Evolutionary conservation across 2,888 invertebrate species (phyloP), one percentile per base, ranked within the genome.

Genomic region (Peribatodes rhomboidaria): DNA sequence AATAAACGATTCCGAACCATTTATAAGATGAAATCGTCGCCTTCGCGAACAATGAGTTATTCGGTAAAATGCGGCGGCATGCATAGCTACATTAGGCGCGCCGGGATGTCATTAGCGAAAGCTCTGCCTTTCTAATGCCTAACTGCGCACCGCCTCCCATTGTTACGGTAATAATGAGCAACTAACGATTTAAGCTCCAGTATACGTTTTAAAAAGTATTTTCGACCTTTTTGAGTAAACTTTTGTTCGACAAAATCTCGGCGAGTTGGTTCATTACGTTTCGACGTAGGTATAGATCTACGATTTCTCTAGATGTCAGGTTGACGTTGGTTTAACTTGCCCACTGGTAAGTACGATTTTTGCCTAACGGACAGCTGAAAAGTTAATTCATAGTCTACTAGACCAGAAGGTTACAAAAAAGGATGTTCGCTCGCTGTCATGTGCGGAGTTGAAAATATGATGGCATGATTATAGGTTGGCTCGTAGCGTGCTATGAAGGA

Each of bases 41-140:
- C 70, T 76, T 72, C 69, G 70, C 73, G 80, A 86, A 89, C 86
- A 88, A 88, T 85, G 87, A 87, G 84, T 83, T 87, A 86, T 90
- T 89, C 84, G 84, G 87, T 86, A 85, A 87, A 89, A 86, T 85
- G 82, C 79, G 83, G 79, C 77, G 79, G 80, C 74, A 77, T 78
- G 53, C 49, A 64, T 61, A 65, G 53, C 69, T 65, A 80, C 79
- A 77, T 77, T 79, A 82, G 80, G 80, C 83, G 77, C 82, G 76
- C 73, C 82, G 86, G 88, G 90, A 88, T 86, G 89, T 92, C 92
- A 92, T 92, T 92, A 92, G 89, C 84, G 90, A 87, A 84, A 82
- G 84, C 84, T 80, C 76, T 81, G 85, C 89, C 90, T 91, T 91
- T 92, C 92, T 92, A 92, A 91, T 91, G 90, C 90, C 90, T 90